Base-by-base conservation (phyloP, 2,113 vertebrate genomes). In the Thamnaconus septentrionalis region DNA sequence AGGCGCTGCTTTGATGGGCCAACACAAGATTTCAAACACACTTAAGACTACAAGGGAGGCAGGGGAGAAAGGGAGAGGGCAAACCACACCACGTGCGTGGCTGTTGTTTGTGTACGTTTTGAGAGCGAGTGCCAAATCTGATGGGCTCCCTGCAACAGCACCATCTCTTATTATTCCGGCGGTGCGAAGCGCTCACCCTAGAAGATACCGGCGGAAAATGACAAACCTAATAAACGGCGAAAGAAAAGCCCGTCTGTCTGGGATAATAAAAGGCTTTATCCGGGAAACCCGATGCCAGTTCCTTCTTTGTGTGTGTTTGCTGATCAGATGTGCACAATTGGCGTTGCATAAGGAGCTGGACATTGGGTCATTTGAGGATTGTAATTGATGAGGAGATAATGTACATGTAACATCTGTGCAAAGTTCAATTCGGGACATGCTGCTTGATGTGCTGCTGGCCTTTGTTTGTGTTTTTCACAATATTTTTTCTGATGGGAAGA, bases 301-400 rank as follows among this genome's bases (percentile, higher is more conserved):
- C 68, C 80, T 80, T 61, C 43, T 73, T 81, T 79, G 80, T 57
- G 72, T 82, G 81, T 50, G 18, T 45, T 77, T 67, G 10, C 75
- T 63, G 66, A 79, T 85, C 85, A 86, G 83, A 88, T 85, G 84
- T 84, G 84, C 54, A 49, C 69, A 75, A 86, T 83, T 83, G 80
- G 63, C 49, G 69, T 63, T 72, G 64, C 69, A 81, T 65, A 79
- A 82, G 65, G 56, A 62, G 76, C 43, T 11, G 58, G 57, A 66
- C 62, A 83, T 7, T 6, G 63, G 72, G 61, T 71, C 56, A 73
- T 67, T 61, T 61, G 39, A 80, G 82, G 73, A 42, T 73, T 69
- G 73, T 5, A 3, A n/a, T 64, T 69, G 18, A 31, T 31, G 18
- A 31, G 18, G 18, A 31, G 18, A 31, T 31, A 31, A 31, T 31